Percentiles rank a stretch among this genome's conserved stretches.
These are phyloP conservation scores for Drosophila rubida DNA, from an alignment of 2,888 invertebrate genomes.

Conservation along the genomic window DNA sequence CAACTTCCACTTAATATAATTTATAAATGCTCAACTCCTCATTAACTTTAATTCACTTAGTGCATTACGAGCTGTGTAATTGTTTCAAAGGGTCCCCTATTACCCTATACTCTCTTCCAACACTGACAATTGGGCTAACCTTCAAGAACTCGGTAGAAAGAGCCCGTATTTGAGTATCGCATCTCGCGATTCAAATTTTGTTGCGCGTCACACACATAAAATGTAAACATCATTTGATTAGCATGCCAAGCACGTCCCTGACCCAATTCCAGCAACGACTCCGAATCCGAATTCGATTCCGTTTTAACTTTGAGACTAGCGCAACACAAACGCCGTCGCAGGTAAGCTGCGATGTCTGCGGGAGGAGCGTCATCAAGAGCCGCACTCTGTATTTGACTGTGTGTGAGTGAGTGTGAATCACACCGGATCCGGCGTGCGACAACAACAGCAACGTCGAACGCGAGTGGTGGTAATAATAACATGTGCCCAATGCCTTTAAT, in stretches of 20 bases:
- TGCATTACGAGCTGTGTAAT: background rate
- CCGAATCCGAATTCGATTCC: constrained; percentile 37
- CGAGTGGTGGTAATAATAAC: constrained; percentile 17
- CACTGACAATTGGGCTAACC: constrained; percentile 24
- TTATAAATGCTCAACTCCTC: background rate
- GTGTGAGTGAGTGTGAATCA: constrained; percentile 60
- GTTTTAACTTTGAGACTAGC: constrained; percentile 38
- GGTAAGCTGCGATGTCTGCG: constrained; percentile 23
- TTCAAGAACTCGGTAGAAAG: constrained; percentile 30
- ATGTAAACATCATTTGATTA: constrained; percentile 62
- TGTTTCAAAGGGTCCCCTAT: background rate
- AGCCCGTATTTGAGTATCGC: constrained; percentile 25
- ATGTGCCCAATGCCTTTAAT: constrained; percentile 52
- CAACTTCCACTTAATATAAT: too few species aligned
- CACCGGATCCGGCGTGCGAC: constrained; percentile 57
- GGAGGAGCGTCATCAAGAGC: constrained; percentile 59
- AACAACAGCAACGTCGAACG: constrained; percentile 19
- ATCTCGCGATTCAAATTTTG: constrained; percentile 17
- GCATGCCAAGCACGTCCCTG: constrained; percentile 78
- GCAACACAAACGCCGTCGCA: constrained; percentile 28
- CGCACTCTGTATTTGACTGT: background rate
- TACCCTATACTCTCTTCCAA: background rate
- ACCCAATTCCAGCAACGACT: constrained; percentile 58
- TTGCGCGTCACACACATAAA: constrained; percentile 61
- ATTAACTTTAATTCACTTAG: background rate